phyloP scores from a whole-genome alignment of 2,888 invertebrate species.

The Eupithecia vulgata region DNA sequence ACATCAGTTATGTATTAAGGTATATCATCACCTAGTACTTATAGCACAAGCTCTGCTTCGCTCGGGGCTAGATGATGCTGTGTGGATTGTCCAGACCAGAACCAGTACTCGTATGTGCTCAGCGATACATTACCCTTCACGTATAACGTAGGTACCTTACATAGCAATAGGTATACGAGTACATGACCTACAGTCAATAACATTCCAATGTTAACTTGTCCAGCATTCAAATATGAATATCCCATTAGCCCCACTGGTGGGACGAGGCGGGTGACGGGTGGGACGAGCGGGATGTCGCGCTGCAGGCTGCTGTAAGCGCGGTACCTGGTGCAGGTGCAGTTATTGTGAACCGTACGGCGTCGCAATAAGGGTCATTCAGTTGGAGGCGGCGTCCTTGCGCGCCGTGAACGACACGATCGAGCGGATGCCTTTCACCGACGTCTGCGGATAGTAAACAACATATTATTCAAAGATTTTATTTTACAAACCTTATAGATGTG shows the following conservation, averaged over 20 bases:
- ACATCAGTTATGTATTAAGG: neutral
- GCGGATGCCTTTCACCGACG: constrained; percentile 93
- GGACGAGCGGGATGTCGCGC: neutral
- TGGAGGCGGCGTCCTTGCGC: constrained; percentile 83
- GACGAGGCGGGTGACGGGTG: neutral
- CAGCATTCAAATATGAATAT: neutral
- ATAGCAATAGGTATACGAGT: neutral
- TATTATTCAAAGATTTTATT: too few species aligned
- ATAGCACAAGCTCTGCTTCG: neutral
- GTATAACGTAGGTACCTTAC: too few species aligned
- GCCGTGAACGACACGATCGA: constrained; percentile 93
- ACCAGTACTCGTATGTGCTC: too few species aligned
- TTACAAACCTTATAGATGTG: too few species aligned
- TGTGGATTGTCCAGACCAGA: neutral
- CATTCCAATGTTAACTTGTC: neutral
- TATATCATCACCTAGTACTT: neutral
- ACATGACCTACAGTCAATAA: too few species aligned
- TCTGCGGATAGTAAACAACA: constrained; percentile 80
- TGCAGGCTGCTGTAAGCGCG: neutral
- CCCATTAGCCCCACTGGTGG: neutral
- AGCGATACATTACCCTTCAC: too few species aligned
- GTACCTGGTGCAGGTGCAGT: constrained; percentile 2
- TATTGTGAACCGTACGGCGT: constrained; percentile 30
- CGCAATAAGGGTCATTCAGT: constrained; percentile 36
- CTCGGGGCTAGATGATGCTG: neutral